Evolutionary conservation across 1,140 invertebrate species (phyloP).

Genomic region (Saccostrea cuccullata): DNA sequence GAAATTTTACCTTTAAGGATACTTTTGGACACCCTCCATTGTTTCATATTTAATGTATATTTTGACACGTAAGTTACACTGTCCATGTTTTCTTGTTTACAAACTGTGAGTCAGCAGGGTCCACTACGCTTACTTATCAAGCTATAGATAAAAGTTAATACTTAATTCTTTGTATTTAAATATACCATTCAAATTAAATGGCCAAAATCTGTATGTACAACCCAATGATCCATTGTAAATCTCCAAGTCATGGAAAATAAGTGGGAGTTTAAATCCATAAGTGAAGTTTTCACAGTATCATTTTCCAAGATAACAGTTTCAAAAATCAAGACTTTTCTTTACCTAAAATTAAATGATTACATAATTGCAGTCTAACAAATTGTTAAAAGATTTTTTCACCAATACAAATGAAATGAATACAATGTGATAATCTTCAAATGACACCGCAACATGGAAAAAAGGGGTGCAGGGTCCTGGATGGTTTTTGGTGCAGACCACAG

Average conservation of each 20-base stretch:
- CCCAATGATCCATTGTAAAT: slow-evolving; percentile 31
- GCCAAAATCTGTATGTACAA: slow-evolving; percentile 20
- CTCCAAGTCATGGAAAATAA: neutral
- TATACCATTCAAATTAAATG: slow-evolving; percentile 34
- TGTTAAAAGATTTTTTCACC: neutral
- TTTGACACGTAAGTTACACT: slow-evolving; percentile 5
- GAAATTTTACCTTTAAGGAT: neutral
- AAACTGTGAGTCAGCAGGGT: neutral
- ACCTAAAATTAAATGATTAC: neutral
- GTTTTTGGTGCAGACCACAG: neutral
- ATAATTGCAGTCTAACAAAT: neutral
- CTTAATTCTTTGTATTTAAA: slow-evolving; percentile 35
- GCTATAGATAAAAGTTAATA: slow-evolving; percentile 27
- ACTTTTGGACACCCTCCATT: slow-evolving; percentile 11
- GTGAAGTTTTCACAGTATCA: neutral
- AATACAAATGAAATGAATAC: neutral
- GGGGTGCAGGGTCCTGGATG: neutral
- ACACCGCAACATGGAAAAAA: neutral
- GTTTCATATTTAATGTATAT: slow-evolving; percentile 24
- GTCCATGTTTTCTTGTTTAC: neutral
- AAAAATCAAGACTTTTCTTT: neutral
- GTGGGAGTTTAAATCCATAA: neutral
- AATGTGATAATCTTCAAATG: neutral
- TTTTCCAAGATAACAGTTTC: neutral
- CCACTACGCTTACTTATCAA: neutral